Conservation (phyloP, 2,888 invertebrate species). For the Oxytorus armatus region DNA sequence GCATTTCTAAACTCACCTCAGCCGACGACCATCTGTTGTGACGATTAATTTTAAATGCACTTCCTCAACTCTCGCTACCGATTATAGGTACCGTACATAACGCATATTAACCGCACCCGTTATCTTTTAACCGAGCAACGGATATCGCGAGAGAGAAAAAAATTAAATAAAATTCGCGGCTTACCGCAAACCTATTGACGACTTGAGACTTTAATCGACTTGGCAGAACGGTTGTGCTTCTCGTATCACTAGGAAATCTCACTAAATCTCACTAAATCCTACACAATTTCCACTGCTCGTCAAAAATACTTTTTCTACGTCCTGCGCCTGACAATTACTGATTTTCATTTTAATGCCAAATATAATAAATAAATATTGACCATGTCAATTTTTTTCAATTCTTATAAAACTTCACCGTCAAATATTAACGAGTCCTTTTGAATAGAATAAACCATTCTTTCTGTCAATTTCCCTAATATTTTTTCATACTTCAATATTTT, state of each 20-base stretch:
- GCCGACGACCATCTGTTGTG: neutral
- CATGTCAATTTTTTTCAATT: too few relatives aligned
- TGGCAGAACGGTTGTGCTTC: neutral
- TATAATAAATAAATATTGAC: too few relatives aligned
- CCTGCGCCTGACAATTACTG: neutral
- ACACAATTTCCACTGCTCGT: constrained; percentile 2
- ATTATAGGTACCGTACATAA: neutral
- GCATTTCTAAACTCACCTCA: too few relatives aligned
- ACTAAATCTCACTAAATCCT: neutral
- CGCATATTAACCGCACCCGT: neutral
- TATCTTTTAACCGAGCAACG: neutral
- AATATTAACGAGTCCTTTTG: too few relatives aligned
- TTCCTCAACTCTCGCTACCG: constrained; percentile 8
- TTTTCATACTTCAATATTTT: too few relatives aligned
- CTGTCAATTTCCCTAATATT: too few relatives aligned
- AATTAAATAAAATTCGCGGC: constrained; percentile 23
- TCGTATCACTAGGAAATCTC: constrained; percentile 15
- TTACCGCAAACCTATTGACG: neutral
- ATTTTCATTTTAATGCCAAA: too few relatives aligned
- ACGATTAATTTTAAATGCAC: neutral
- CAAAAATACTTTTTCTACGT: neutral
- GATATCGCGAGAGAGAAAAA: constrained; percentile 1
- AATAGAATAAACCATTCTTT: too few relatives aligned
- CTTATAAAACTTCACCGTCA: too few relatives aligned
- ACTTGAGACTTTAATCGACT: constrained; percentile 1